Evolutionary conservation across 2,113 vertebrate species (phyloP).

Genomic region (Psittacus erithacus): DNA sequence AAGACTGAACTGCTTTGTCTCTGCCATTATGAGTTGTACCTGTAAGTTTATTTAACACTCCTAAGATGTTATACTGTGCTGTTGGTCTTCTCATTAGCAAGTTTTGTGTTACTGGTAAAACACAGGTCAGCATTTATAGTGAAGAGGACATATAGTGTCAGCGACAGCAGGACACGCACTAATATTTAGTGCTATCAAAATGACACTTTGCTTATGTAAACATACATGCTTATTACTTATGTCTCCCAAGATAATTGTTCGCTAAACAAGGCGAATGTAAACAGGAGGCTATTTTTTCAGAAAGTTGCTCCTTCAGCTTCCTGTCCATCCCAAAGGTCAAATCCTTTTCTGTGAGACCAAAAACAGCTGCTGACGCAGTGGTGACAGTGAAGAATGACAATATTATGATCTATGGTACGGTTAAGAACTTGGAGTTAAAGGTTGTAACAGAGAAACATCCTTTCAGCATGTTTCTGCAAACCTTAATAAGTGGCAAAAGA

Average conservation of each 20-base stretch:
- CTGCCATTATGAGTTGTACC: background rate
- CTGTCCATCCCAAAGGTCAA: constrained; percentile 44
- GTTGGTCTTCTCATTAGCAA: background rate
- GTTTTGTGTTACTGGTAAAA: background rate
- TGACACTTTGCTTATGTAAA: constrained; percentile 61
- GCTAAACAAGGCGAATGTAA: constrained; percentile 41
- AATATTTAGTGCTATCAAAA: constrained; percentile 40
- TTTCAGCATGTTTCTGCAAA: constrained; percentile 61
- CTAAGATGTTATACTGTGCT: background rate
- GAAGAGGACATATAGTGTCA: background rate
- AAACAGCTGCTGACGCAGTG: constrained; percentile 41
- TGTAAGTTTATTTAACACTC: background rate
- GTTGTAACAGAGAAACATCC: constrained; percentile 47
- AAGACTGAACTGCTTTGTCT: background rate
- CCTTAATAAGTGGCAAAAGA: background rate
- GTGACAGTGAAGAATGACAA: constrained; percentile 49
- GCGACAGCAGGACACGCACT: background rate
- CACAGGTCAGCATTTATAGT: constrained; percentile 12
- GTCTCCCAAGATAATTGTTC: constrained; percentile 65
- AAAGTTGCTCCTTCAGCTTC: constrained; percentile 61
- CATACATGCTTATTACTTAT: constrained; percentile 52
- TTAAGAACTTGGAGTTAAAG: constrained; percentile 15
- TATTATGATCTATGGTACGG: constrained; percentile 44
- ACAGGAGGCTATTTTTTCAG: constrained; percentile 57
- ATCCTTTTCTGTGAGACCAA: constrained; percentile 47